Conservation (phyloP, 1,140 invertebrate species). For the Argopecten irradians region DNA sequence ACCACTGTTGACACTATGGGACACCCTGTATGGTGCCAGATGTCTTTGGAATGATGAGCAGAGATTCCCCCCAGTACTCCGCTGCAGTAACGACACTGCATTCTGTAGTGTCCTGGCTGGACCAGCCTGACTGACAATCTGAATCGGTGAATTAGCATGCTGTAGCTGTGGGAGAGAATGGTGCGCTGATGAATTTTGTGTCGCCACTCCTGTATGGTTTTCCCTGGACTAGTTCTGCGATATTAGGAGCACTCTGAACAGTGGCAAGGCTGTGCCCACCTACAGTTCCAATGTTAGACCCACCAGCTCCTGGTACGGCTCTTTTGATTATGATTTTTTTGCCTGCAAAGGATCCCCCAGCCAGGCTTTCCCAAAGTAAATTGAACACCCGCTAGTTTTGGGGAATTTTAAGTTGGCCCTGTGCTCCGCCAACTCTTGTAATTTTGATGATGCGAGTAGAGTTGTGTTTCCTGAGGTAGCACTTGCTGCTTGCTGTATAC, state of each 20-base stretch:
- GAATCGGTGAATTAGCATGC: neutral
- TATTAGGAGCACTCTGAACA: neutral
- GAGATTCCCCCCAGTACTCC: neutral
- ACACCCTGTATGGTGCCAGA: neutral
- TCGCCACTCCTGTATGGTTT: neutral
- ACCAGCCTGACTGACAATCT: neutral
- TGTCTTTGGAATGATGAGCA: conserved; percentile 2
- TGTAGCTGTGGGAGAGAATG: neutral
- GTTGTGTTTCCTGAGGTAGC: conserved; percentile 35
- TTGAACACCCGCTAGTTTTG: neutral
- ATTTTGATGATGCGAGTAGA: conserved; percentile 61
- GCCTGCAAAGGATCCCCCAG: conserved; percentile 32
- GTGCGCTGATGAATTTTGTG: neutral
- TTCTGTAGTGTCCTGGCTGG: neutral
- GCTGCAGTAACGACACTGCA: conserved; percentile 27
- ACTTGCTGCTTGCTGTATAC: neutral
- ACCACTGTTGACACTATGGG: neutral
- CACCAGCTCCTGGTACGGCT: conserved; percentile 18
- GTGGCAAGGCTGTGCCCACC: neutral
- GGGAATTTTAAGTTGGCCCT: conserved; percentile 34
- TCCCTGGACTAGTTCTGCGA: neutral
- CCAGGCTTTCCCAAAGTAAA: conserved; percentile 40
- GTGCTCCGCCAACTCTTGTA: conserved; percentile 52
- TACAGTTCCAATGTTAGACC: neutral
- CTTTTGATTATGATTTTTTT: conserved; percentile 50